Conservation (phyloP, 2,888 invertebrate species). For the Ophraella communa region DNA sequence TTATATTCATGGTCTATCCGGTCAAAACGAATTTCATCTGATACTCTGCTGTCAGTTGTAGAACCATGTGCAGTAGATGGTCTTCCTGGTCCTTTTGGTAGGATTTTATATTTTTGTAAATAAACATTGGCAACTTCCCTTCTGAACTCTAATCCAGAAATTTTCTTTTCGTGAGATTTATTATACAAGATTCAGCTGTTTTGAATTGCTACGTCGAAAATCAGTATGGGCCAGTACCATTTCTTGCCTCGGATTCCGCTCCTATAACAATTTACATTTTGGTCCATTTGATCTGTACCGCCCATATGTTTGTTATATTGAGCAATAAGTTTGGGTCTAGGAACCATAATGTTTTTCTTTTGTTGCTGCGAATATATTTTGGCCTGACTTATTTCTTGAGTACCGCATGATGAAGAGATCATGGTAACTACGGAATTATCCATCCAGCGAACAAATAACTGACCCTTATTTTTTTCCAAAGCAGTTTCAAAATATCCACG, state of each 20-base stretch:
- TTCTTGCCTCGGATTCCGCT: slow-evolving; percentile 16
- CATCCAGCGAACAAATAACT: slow-evolving; percentile 39
- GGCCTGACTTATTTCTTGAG: neutral
- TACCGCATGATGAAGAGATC: neutral
- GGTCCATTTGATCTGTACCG: neutral
- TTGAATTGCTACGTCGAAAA: slow-evolving; percentile 28
- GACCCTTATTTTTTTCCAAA: slow-evolving; percentile 25
- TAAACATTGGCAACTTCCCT: neutral
- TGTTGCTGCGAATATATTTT: too few relatives aligned
- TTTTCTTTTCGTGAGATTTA: slow-evolving; percentile 11
- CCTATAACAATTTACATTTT: neutral
- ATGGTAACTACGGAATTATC: neutral
- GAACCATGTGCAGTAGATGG: too few relatives aligned
- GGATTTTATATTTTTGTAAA: neutral
- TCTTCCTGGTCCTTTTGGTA: neutral
- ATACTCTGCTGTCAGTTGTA: too few relatives aligned
- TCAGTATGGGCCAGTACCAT: slow-evolving; percentile 31
- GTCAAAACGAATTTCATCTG: too few relatives aligned
- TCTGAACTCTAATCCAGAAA: neutral
- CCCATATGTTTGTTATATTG: neutral
- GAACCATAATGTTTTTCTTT: too few relatives aligned
- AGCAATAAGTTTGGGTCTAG: too few relatives aligned
- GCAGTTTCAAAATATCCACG: slow-evolving; percentile 32
- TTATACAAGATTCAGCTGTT: slow-evolving; percentile 31
- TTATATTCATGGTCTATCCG: too few relatives aligned